Evolutionary conservation across 2,888 invertebrate species (phyloP).

Genomic region (Xiphydria camelus): DNA sequence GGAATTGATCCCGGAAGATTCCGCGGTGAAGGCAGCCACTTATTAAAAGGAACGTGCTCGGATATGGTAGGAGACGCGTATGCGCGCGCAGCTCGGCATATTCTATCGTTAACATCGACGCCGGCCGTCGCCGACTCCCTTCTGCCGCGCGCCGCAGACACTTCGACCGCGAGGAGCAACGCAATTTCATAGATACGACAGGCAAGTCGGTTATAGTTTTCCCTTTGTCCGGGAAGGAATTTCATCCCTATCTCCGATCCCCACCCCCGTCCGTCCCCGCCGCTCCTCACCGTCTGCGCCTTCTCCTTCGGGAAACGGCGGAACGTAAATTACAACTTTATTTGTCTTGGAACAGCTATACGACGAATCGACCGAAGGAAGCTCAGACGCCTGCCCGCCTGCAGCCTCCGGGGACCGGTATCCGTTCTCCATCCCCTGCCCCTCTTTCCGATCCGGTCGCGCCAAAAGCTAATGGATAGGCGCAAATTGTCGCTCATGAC

Average conservation of each 20-base stretch:
- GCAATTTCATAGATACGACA: constrained; percentile 23
- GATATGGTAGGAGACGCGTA: too few relatives aligned
- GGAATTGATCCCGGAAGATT: too few relatives aligned
- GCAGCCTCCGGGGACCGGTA: too few relatives aligned
- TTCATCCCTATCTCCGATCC: too few relatives aligned
- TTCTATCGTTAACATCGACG: too few relatives aligned
- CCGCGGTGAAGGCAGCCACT: too few relatives aligned
- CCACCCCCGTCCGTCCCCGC: not conserved
- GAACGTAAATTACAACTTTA: constrained; percentile 33
- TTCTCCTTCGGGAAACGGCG: constrained; percentile 22
- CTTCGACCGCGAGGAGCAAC: constrained; percentile 4
- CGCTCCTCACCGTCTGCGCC: constrained; percentile 7
- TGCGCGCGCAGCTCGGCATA: too few relatives aligned
- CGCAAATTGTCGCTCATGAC: too few relatives aligned
- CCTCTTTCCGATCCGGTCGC: too few relatives aligned
- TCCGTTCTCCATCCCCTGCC: not conserved
- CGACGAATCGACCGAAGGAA: not conserved
- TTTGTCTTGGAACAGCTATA: constrained; percentile 22
- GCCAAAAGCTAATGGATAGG: too few relatives aligned
- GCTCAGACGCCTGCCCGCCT: not conserved
- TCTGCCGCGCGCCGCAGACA: not conserved
- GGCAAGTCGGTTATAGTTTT: constrained; percentile 20
- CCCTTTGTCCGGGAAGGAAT: constrained; percentile 24
- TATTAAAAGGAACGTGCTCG: too few relatives aligned
- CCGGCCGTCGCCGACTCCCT: too few relatives aligned